phyloP scores from a whole-genome alignment of 2,113 vertebrate species.

The Psittacula cyanocephala region DNA sequence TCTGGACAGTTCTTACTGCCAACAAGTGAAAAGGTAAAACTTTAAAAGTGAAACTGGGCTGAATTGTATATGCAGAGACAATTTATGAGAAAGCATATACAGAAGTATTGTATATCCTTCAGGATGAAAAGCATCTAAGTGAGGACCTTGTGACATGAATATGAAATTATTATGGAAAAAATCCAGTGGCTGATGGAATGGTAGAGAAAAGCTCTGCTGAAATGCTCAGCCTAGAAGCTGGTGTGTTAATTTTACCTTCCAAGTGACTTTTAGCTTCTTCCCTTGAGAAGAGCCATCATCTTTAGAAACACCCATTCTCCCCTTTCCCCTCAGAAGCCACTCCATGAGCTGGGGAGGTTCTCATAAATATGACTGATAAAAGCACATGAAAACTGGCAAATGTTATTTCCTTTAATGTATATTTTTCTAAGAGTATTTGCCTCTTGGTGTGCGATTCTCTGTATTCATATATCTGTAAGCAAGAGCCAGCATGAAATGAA shows the following conservation, averaged over 20 bases:
- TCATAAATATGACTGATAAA: neutral
- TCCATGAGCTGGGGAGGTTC: neutral
- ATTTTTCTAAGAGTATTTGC: neutral
- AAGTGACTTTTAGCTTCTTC: neutral
- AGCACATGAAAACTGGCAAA: neutral
- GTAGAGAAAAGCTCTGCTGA: neutral
- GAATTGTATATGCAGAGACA: neutral
- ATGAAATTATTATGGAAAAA: neutral
- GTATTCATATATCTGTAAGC: neutral
- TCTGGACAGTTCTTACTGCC: neutral
- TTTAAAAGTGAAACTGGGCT: neutral
- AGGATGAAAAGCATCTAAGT: neutral
- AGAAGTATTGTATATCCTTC: neutral
- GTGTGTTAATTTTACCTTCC: neutral
- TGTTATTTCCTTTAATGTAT: neutral
- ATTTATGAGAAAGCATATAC: neutral
- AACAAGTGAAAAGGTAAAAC: neutral
- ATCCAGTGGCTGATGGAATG: neutral
- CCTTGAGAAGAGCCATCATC: neutral
- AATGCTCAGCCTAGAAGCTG: neutral
- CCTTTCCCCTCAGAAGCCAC: accelerated
- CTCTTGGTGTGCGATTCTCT: neutral
- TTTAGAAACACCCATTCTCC: neutral
- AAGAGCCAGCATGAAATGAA: neutral
- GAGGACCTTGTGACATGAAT: neutral